Evolutionary conservation across 2,888 invertebrate species (phyloP).

Genomic region (Stratiomys singularior): DNA sequence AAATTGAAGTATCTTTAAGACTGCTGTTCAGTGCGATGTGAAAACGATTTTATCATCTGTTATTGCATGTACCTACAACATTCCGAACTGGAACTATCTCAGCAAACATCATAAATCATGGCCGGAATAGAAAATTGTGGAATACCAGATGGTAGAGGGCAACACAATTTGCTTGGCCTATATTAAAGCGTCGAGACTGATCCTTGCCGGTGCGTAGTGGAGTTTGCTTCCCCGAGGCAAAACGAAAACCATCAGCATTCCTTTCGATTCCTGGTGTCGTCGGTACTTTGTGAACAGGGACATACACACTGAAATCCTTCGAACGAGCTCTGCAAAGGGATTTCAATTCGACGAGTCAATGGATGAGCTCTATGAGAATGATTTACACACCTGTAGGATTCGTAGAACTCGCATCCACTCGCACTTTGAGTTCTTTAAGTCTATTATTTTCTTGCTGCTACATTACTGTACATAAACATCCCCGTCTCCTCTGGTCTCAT

Average conservation of each 20-base stretch:
- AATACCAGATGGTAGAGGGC: constrained; percentile 33
- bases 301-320: neutral
- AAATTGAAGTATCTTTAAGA: neutral
- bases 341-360: constrained; percentile 40
- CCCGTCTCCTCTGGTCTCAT: constrained; percentile 1
- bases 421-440: neutral
- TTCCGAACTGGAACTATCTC: constrained; percentile 7
- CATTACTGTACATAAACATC: constrained; percentile 38
- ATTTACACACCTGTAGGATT: constrained; percentile 52
- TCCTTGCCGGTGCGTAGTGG: neutral
- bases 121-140: constrained; percentile 42
- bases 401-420: neutral
- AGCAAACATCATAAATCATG: constrained; percentile 43
- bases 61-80: constrained; percentile 12
- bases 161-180: constrained; percentile 45
- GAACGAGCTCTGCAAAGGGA: constrained; percentile 9
- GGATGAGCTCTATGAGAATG: constrained; percentile 26
- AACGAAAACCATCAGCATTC: neutral
- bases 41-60: neutral
- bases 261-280: neutral
- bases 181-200: constrained; percentile 10
- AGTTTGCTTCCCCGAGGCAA: neutral
- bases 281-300: neutral
- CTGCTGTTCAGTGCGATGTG: neutral
- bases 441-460: neutral